Conservation (phyloP, 2,888 invertebrate genomes). For the Drosophila villosipedis region DNA sequence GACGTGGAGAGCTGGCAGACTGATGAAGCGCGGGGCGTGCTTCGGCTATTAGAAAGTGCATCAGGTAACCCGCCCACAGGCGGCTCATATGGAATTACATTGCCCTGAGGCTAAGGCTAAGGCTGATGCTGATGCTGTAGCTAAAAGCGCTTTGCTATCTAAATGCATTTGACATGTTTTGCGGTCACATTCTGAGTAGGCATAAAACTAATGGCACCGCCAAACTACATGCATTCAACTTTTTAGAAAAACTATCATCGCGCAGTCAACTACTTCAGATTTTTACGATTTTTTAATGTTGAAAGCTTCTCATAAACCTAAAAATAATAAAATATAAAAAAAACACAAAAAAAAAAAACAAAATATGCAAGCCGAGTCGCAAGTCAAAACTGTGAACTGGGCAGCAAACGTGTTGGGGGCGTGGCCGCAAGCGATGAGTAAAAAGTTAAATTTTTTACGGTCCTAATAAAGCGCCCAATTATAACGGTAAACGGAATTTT, state of each 20-base stretch:
- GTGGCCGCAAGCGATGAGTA: slow-evolving; percentile 55
- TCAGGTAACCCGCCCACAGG: slow-evolving; percentile 61
- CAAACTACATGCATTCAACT: slow-evolving; percentile 39
- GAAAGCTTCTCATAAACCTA: slow-evolving; percentile 69
- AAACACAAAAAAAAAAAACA: neutral
- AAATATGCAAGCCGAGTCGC: slow-evolving; percentile 18
- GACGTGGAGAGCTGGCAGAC: slow-evolving; percentile 35
- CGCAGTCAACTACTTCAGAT: slow-evolving; percentile 41
- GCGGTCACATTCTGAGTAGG: slow-evolving; percentile 53
- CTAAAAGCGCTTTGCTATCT: slow-evolving; percentile 48
- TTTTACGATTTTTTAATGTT: slow-evolving; percentile 75
- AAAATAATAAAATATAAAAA: slow-evolving; percentile 28
- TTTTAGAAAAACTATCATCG: slow-evolving; percentile 12
- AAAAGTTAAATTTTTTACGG: slow-evolving; percentile 41
- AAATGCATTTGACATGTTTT: slow-evolving; percentile 78
- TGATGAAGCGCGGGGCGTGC: slow-evolving; percentile 57
- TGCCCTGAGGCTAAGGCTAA: slow-evolving; percentile 4
- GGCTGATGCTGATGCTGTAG: neutral
- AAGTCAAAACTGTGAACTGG: slow-evolving; percentile 21
- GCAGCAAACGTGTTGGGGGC: slow-evolving; percentile 14
- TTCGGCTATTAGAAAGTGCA: slow-evolving; percentile 67
- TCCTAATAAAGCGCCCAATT: slow-evolving; percentile 36
- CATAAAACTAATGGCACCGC: slow-evolving; percentile 70
- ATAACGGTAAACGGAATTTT: slow-evolving; percentile 46
- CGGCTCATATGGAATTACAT: slow-evolving; percentile 13